A percentile compares a stretch with the other conserved stretches of the same genome.
Conservation (phyloP, 2,888 invertebrate species). For the Aphidoletes aphidimyza region DNA sequence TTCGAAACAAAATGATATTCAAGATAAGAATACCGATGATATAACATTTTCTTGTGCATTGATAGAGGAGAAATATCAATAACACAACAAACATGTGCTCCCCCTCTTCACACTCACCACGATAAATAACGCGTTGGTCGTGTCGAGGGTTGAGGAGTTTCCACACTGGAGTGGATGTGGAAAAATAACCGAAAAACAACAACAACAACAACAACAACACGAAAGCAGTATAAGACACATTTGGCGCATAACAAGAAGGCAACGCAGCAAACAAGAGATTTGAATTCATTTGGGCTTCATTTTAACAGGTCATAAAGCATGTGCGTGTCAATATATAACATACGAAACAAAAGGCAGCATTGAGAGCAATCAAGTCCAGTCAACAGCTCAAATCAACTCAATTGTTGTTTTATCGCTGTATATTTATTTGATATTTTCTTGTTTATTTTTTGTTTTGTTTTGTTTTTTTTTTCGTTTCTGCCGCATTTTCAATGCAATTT, state of each 20-base stretch:
- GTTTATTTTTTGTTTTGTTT: not conserved
- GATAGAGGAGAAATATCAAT: not conserved
- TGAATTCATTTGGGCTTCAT: not conserved
- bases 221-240: not conserved
- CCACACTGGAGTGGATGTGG: not conserved
- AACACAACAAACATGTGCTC: constrained; percentile 27
- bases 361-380: too few species aligned
- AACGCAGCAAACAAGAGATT: not conserved
- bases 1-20: constrained; percentile 34
- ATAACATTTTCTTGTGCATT: not conserved
- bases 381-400: not conserved
- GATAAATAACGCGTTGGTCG: too few species aligned
- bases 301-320: not conserved
- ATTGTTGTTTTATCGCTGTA: not conserved
- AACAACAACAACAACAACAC: not conserved
- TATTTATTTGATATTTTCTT: too few species aligned
- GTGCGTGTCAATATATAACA: not conserved
- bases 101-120: too few species aligned
- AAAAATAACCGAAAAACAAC: not conserved
- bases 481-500: not conserved
- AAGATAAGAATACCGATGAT: constrained; percentile 28
- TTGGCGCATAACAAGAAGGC: not conserved
- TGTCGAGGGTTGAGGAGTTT: not conserved
- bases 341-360: not conserved
- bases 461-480: not conserved